Conservation (phyloP, 2,888 invertebrate species). For the Nymphalis polychloros region DNA sequence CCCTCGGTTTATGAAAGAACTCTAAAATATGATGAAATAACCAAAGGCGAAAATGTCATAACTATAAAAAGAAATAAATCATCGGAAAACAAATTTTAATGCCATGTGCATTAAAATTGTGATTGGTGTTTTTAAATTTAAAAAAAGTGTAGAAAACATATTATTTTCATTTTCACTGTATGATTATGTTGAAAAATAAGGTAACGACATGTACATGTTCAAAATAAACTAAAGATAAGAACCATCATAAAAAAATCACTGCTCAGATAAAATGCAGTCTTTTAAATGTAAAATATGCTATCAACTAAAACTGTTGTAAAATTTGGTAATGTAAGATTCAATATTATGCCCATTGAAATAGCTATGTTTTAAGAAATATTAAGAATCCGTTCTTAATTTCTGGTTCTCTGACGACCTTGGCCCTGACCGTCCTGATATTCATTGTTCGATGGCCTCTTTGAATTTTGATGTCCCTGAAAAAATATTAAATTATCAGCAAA, state of each 20-base stretch:
- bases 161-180: too few relatives aligned
- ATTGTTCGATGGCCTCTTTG: conserved; percentile 52
- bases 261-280: not conserved
- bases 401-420: conserved; percentile 57
- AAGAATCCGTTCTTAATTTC: conserved; percentile 51
- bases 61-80: too few relatives aligned
- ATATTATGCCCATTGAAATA: conserved; percentile 29
- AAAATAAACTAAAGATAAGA: not conserved
- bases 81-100: too few relatives aligned
- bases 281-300: not conserved
- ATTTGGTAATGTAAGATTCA: conserved; percentile 34
- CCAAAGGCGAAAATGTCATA: too few relatives aligned
- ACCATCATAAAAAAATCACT: not conserved
- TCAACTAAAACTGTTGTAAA: conserved; percentile 9
- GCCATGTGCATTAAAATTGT: too few relatives aligned
- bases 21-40: too few relatives aligned
- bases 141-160: too few relatives aligned
- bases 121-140: too few relatives aligned
- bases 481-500: not conserved
- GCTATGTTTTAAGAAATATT: conserved; percentile 15
- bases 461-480: conserved; percentile 55
- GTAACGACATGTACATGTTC: too few relatives aligned
- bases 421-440: conserved; percentile 53
- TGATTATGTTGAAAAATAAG: too few relatives aligned
- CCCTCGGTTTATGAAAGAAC: too few relatives aligned